Evolutionary conservation across 2,797 vertebrate species (phyloP).

Genomic region (Falco cherrug): DNA sequence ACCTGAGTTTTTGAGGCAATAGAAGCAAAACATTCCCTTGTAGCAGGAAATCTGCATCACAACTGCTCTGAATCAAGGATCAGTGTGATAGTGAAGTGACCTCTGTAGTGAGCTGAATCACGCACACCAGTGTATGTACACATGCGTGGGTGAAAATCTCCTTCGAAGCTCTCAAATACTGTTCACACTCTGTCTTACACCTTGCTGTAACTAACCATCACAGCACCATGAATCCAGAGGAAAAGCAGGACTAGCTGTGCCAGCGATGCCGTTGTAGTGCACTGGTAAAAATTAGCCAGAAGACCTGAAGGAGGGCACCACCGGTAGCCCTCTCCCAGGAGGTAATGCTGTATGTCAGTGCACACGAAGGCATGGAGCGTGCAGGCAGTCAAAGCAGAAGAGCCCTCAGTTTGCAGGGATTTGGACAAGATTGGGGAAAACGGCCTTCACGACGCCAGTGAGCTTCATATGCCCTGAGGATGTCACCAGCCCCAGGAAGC

Average conservation of each 20-base stretch:
- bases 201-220: too few species aligned
- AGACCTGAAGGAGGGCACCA: neutral
- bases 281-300: rapidly evolving
- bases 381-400: rapidly evolving
- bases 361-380: rapidly evolving
- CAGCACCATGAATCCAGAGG: rapidly evolving
- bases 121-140: too few species aligned
- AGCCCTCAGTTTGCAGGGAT: neutral
- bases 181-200: neutral
- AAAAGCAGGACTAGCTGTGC: neutral
- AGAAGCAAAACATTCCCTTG: neutral
- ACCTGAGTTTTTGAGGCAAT: neutral
- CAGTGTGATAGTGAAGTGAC: rapidly evolving
- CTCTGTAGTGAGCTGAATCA: neutral
- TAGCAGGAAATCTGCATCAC: neutral
- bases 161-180: neutral
- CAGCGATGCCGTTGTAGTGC: rapidly evolving
- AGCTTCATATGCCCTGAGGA: rapidly evolving
- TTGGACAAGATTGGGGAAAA: neutral
- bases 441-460: rapidly evolving
- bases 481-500: neutral
- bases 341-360: rapidly evolving
- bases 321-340: neutral
- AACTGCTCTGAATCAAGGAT: neutral
- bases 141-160: neutral